Conservation (phyloP, 2,888 invertebrate species). For the Apodemia mormo region DNA sequence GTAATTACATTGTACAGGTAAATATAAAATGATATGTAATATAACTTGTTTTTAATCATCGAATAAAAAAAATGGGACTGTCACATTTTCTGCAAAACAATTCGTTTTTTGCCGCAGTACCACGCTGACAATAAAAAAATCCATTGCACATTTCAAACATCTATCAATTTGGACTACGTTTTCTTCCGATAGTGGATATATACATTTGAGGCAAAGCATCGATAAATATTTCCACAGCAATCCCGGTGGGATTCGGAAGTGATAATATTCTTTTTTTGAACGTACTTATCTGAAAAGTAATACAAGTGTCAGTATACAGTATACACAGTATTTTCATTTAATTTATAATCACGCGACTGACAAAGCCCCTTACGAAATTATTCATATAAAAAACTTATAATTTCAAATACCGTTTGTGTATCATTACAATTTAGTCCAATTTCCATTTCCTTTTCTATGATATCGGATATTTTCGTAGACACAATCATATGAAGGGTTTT, state of each 20-base stretch:
- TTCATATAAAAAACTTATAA: no score
- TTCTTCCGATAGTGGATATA: not conserved
- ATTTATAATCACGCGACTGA: not conserved
- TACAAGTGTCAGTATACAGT: conserved; percentile 2
- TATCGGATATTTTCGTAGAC: no score
- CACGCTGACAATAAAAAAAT: conserved; percentile 33
- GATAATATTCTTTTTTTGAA: not conserved
- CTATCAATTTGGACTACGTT: no score
- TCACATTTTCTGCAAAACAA: not conserved
- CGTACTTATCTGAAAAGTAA: conserved; percentile 6
- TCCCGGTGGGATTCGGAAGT: not conserved
- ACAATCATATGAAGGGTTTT: no score
- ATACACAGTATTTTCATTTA: no score
- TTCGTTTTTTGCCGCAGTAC: conserved; percentile 24
- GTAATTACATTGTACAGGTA: no score
- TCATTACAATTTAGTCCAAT: no score
- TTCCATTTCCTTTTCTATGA: no score
- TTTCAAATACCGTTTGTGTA: no score
- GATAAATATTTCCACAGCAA: conserved; percentile 9
- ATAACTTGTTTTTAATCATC: not conserved
- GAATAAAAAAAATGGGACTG: conserved; percentile 2
- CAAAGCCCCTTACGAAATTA: no score
- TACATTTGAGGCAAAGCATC: conserved; percentile 4
- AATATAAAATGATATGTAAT: no score
- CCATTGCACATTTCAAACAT: no score